Percentiles rank a stretch among this genome's conserved stretches.
These are phyloP conservation scores for Galerucella pusilla DNA, from an alignment of 2,888 invertebrate genomes.

Conservation along the genomic window DNA sequence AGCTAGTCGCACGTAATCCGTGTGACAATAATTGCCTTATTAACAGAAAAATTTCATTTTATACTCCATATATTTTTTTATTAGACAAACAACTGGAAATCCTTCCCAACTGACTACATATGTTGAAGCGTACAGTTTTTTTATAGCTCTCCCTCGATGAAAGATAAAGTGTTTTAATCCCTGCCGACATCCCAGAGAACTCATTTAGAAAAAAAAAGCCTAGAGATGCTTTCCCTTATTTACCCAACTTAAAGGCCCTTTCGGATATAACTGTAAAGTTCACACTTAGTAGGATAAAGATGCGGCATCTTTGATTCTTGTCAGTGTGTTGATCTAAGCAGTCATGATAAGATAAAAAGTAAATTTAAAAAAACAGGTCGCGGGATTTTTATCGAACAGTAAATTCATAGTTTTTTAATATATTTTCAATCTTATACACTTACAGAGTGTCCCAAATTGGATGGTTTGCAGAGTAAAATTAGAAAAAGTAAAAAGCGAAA, in stretches of 20 bases:
- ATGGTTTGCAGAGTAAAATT: no score
- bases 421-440: neutral
- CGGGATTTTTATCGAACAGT: neutral
- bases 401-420: neutral
- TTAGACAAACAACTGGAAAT: neutral
- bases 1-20: no score
- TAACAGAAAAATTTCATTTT: neutral
- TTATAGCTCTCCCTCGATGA: slow-evolving; percentile 6
- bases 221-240: neutral
- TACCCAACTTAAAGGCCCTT: neutral
- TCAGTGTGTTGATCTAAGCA: slow-evolving; percentile 1
- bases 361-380: neutral
- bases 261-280: neutral
- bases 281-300: neutral
- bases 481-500: no score
- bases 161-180: slow-evolving; percentile 13
- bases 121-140: neutral
- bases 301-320: neutral
- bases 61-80: neutral
- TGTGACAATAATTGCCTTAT: neutral
- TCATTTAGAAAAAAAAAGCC: slow-evolving; percentile 1
- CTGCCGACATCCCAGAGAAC: slow-evolving; percentile 9
- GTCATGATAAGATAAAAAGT: neutral
- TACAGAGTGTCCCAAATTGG: no score
- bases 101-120: neutral